These are phyloP conservation scores for Bathybates hornii DNA, from an alignment of 2,113 vertebrate species.

Conservation along the genomic window DNA sequence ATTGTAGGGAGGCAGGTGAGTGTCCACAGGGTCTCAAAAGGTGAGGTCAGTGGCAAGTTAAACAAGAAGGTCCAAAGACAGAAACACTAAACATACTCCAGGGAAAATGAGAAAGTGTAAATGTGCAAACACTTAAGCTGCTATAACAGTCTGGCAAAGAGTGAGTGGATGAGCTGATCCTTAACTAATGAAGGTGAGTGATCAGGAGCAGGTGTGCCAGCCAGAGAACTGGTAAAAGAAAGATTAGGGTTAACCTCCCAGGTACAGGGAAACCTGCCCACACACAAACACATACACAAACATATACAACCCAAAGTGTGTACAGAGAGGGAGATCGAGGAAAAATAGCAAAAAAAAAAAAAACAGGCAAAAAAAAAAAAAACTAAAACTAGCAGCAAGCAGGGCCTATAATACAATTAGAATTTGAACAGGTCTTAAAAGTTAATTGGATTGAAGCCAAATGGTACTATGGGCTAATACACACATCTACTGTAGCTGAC, in stretches of 20 bases:
- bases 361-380: no score
- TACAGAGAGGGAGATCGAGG: no score
- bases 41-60: neutral
- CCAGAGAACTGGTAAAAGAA: neutral
- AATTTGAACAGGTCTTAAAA: no score
- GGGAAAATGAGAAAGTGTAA: neutral
- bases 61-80: neutral
- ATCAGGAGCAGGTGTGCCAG: neutral
- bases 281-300: neutral
- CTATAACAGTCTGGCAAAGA: neutral
- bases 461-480: no score
- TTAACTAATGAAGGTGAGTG: neutral
- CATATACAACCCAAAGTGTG: no score
- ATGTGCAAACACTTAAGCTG: neutral
- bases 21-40: neutral
- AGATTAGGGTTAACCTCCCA: neutral
- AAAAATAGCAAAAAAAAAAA: no score
- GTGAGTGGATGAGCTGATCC: neutral
- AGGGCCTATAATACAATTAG: no score
- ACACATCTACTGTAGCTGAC: no score
- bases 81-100: neutral
- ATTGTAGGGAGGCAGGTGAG: neutral
- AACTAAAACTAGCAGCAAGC: no score
- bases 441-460: no score
- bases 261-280: neutral